Base-by-base conservation (phyloP, 1,140 invertebrate species). In the Zaprionus gabonicus region DNA sequence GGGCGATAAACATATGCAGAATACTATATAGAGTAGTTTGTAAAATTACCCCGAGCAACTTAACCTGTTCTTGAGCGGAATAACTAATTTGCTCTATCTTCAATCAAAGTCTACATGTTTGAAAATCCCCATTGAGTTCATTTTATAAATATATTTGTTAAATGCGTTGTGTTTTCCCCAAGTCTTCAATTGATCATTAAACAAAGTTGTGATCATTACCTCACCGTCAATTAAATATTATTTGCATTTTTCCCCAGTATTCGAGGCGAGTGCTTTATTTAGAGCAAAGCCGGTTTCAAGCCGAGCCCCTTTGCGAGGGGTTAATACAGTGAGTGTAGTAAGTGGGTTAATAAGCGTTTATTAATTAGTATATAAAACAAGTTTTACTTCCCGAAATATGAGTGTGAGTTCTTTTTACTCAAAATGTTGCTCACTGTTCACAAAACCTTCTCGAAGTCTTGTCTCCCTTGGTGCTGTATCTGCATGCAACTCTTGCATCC, bases 401-500 rank as follows among this genome's bases (percentile, higher is more conserved):
- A 38, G 3, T 38, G 4, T 38, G 12, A 38, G 13, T 4, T 34
- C 9, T 0, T 34, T 34, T 34, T 34, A 34, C 10, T 34, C 9
- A 10, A 36, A n/a, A n/a, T n/a, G n/a, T n/a, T n/a, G n/a, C 28
- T 7, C 28, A 1, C 9, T 34, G 31, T 3, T 10, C 3, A 34
- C 31, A 9, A 46, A 46, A 9, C n/a, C 41, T 6, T 9, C n/a
- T 17, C 17, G 10, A 20, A 13, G 20, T 13, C 4, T 13, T 51
- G 20, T 3, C 0, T 49, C 9, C 44, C n/a, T 0, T 12, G 44
- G 1, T 10, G 13, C 41, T 17, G 15, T 17, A 17, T 9, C 41
- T n/a, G 13, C 46, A 25, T 13, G 15, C 38, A 6, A n/a, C 13
- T 41, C 38, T 78, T 36, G 65, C 71, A 72, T 85, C 6, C 68